phyloP scores from a whole-genome alignment of 2,888 invertebrate genomes.

The Drosophila multiciliata region DNA sequence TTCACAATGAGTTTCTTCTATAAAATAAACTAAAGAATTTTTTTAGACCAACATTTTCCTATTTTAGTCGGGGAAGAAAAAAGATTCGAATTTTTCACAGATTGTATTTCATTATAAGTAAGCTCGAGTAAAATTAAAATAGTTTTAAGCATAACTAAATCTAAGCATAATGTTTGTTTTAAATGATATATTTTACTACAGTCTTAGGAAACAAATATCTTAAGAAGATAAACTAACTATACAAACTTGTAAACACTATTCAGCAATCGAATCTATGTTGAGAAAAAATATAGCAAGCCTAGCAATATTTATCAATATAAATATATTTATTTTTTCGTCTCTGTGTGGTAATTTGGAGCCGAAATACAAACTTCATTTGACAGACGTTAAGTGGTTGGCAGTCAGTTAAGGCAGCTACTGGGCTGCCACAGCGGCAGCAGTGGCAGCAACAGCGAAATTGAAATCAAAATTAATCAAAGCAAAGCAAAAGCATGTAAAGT shows the following conservation, averaged over 20 bases:
- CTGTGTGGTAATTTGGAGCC: conserved; percentile 22
- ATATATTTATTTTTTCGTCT: conserved; percentile 3
- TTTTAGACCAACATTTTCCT: accelerated
- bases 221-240: background rate
- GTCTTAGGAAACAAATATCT: background rate
- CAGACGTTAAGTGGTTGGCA: conserved; percentile 55
- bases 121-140: background rate
- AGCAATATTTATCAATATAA: background rate
- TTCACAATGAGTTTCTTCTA: no score
- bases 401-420: conserved; percentile 64
- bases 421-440: conserved; percentile 30
- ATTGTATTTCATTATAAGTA: background rate
- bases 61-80: background rate
- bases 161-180: background rate
- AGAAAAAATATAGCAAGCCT: background rate
- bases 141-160: background rate
- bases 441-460: conserved; percentile 60
- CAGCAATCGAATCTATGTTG: background rate
- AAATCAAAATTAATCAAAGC: conserved; percentile 77
- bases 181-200: background rate
- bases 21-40: background rate
- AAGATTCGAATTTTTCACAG: background rate
- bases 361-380: conserved; percentile 59
- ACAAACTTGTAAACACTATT: background rate
- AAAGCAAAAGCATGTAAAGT: conserved; percentile 44